Percentiles rank a stretch among this genome's conserved stretches.
These are phyloP conservation scores for Sebastes taczanowskii DNA, from an alignment of 2,797 vertebrate genomes.

Conservation along the genomic window DNA sequence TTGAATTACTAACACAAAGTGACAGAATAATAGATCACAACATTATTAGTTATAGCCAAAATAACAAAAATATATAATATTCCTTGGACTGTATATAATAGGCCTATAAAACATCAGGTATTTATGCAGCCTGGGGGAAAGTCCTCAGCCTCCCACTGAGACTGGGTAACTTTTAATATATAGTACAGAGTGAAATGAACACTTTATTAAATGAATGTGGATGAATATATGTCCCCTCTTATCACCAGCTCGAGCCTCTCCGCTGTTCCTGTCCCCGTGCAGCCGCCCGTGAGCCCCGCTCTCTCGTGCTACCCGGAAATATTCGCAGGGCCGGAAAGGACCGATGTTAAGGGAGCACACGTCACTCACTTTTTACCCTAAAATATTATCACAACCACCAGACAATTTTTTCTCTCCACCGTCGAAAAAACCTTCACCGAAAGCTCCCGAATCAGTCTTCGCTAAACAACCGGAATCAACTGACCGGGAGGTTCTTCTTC, in stretches of 20 bases:
- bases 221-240: no score
- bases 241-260: no score
- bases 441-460: conserved; percentile 11
- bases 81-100: neutral
- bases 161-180: neutral
- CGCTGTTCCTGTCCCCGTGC: neutral
- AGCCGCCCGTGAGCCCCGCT: conserved; percentile 59
- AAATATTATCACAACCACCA: conserved; percentile 76
- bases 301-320: conserved; percentile 80
- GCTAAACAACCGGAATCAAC: no score
- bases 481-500: no score
- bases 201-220: neutral
- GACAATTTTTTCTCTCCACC: conserved; percentile 69
- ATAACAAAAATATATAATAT: neutral
- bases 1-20: neutral
- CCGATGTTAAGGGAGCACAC: conserved; percentile 84
- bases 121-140: neutral
- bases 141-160: neutral
- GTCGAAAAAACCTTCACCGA: conserved; percentile 59
- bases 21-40: neutral
- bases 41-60: neutral
- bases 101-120: conserved; percentile 17
- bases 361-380: conserved; percentile 83
- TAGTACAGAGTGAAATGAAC: neutral
- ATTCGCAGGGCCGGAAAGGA: conserved; percentile 84